Base-by-base conservation (phyloP, 2,113 vertebrate species). In the Thermophis baileyi region DNA sequence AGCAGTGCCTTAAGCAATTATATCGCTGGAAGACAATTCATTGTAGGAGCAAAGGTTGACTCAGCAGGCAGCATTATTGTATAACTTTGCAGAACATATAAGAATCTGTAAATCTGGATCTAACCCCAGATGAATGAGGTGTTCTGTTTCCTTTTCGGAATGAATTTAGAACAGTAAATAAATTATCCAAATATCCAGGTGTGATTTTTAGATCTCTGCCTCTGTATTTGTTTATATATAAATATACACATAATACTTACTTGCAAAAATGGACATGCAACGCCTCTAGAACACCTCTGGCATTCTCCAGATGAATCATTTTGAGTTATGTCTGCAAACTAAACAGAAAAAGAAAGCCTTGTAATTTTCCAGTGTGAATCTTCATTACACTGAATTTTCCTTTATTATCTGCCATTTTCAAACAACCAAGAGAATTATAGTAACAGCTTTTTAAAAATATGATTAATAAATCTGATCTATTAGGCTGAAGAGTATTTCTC, bases 341-440 rank as follows among this genome's bases (percentile, higher is more conserved):
- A 63, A 94, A 93, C 89, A 85, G 87, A 50, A 25, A 22, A 30
- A 89, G 89, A 95, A 54, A 5, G 25, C 91, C 57, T 95, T 1
- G 60, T 74, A 89, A 63, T 54, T 92, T 44, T 87, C 6, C 93
- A 93, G 91, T 69, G 1, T 87, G n/a, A 89, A 14, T 27, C 89
- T 93, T 92, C 40, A 85, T 85, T 94, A 40, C 53, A 24, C 0
- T 5, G 5, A 44, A 30, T 87, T 92, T 30, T 44, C 91, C 27
- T 51, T 55, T 90, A 60, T 51, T 20, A 47, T 12, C 16, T 95
- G 86, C 88, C 46, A 3, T 90, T 95, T 94, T 93, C 86, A 87
- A 81, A 22, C 1, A 4, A 91, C n/a, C 85, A 88, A 53, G 8
- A 55, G 44, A 46, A 87, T 44, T 86, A 91, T 8, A 81, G 35